Percentiles rank a stretch among this genome's conserved stretches.
These are phyloP conservation scores for Branchipolynoe longqiensis DNA, from an alignment of 2,888 invertebrate genomes.

Conservation along the genomic window DNA sequence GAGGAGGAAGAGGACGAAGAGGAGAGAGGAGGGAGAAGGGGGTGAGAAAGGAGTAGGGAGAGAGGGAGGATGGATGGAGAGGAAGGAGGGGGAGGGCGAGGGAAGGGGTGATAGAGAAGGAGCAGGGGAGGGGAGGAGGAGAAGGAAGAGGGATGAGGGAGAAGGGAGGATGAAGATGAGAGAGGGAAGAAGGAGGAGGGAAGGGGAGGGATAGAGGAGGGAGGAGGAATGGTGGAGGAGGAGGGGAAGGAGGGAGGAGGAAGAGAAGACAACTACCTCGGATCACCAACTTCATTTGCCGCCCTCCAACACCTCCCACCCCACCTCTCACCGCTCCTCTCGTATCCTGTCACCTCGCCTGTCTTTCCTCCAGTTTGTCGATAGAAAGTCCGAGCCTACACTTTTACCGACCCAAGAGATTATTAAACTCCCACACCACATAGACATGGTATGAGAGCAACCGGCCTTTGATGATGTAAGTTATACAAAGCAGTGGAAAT, in stretches of 20 bases:
- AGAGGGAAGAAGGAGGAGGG: neutral
- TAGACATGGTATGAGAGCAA: no score
- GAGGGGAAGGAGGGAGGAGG: neutral
- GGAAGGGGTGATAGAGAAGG: neutral
- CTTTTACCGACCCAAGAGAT: no score
- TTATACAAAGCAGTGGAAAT: no score
- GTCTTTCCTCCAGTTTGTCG: no score
- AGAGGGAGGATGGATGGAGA: neutral
- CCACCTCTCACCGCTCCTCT: no score
- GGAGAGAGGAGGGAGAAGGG: neutral
- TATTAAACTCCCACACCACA: no score
- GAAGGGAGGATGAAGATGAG: neutral
- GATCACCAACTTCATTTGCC: no score
- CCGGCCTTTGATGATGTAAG: no score
- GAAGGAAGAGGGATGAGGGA: neutral
- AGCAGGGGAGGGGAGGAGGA: neutral
- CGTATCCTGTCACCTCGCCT: no score
- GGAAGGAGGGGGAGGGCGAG: neutral
- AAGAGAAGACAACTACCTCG: no score
- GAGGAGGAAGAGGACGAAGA: neutral
- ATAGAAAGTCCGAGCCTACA: no score
- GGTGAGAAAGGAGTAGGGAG: neutral
- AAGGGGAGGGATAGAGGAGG: neutral
- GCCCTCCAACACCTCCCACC: no score
- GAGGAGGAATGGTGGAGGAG: neutral